Base-by-base conservation (phyloP, 2,113 vertebrate species). In the Speoplatyrhinus poulsoni region DNA sequence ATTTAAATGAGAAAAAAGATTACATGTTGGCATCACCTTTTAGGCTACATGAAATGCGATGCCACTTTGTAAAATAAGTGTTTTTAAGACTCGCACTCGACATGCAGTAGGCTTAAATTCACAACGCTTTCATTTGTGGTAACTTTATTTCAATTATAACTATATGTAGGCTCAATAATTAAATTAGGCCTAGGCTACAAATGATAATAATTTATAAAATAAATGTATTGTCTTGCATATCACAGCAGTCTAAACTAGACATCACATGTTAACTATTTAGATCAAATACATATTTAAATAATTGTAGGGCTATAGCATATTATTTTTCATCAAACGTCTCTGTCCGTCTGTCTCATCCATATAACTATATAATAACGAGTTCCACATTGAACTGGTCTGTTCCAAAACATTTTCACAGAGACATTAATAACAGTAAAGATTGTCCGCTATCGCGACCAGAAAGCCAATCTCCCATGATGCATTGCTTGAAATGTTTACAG, bases 381-480 rank as follows among this genome's bases (percentile, higher is more conserved):
- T 2, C 26, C 26, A 26, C 26, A 26, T 26, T 26, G 26, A 26
- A 26, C 26, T 26, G 26, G 26, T 26, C 26, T 26, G 26, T 26
- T 26, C 26, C 26, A 2, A 58, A 19, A 58, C 9, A 32, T 12
- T 8, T 9, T 32, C 19, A 32, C 55, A 32, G 56, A 58, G 26
- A 32, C n/a, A 15, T 17, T 12, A 58, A 32, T 12, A 57, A 19
- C 2, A 57, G 3, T 3, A 8, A 9, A 26, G 55, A 57, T 33
- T 52, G 49, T 12, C 54, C 17, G 9, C 54, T 19, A 17, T 41
- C 36, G 36, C 36, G 36, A 41, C 4, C 36, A 41, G 36, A 6
- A 41, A 41, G 7, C 36, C 5, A 32, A 1, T 58, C 4, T 12
- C 86, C 84, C 84, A 84, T 7, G 74, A 80, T 80, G 0, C 86